Percentiles rank a stretch among this genome's conserved stretches.
These are phyloP conservation scores for Thaumatotibia leucotreta DNA, from an alignment of 1,140 invertebrate genomes.

Conservation along the genomic window DNA sequence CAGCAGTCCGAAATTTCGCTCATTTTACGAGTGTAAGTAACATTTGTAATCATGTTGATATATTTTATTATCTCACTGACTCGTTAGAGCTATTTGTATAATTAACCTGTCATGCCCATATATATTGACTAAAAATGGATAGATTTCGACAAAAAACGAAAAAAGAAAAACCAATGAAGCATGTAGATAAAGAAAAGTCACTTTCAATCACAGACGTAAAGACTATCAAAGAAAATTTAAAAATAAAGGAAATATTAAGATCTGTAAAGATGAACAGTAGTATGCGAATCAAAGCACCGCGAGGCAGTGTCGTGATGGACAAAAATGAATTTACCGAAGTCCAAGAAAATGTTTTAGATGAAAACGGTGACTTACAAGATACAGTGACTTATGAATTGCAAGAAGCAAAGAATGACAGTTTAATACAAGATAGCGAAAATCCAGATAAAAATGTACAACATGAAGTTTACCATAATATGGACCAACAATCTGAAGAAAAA, in stretches of 20 bases:
- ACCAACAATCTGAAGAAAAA: background rate
- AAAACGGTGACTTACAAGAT: background rate
- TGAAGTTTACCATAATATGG: background rate
- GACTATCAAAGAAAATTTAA: conserved; percentile 60
- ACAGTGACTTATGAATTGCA: background rate
- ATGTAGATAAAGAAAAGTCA: conserved; percentile 37
- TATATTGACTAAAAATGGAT: conserved; percentile 44
- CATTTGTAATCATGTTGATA: background rate
- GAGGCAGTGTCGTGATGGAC: conserved; percentile 51
- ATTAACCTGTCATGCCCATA: background rate
- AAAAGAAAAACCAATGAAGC: conserved; percentile 44
- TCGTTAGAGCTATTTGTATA: conserved; percentile 9
- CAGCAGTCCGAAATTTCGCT: background rate
- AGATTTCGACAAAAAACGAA: conserved; percentile 49
- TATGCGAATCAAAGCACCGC: conserved; percentile 51
- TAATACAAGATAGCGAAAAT: background rate
- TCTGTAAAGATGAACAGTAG: conserved; percentile 67
- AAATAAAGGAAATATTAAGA: conserved; percentile 63
- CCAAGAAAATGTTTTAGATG: conserved; percentile 27
- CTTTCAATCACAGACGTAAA: conserved; percentile 49
- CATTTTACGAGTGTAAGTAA: background rate
- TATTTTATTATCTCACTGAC: conserved; percentile 23
- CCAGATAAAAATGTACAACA: background rate
- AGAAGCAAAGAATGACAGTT: background rate
- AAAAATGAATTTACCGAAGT: conserved; percentile 52